Base-by-base conservation (phyloP, 92 coral and sea anemone species). In the Zoanthus gigantus region DNA sequence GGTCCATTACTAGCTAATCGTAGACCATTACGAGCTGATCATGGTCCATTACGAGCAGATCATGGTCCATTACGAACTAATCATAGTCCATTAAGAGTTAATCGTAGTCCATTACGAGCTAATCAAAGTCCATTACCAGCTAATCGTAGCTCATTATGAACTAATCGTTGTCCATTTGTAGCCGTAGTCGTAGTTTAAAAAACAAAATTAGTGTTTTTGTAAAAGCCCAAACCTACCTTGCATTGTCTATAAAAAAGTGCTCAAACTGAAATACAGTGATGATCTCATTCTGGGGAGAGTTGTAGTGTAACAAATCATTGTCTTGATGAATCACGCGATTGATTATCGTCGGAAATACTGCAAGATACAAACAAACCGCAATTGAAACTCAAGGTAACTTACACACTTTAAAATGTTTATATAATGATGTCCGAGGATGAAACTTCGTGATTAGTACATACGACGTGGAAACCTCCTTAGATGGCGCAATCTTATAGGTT, bases 261-360 rank as follows among this genome's bases (percentile, higher is more conserved):
- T 96, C 98, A 78, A 96, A 97, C 87, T 97, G 99, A 78, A 93
- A 97, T n/a, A 97, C 95, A 17, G 94, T 87, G 3, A 97, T 87
- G 42, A 95, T 86, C 31, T 96, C 95, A 67, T 95, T 94, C 66
- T 91, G 92, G n/a, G 90, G 92, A 0, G 89, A 71, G 77, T 73
- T 88, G 61, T 87, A 86, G 28, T 92, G 86, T 29, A 92, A 71
- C 13, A 97, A 72, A 60, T 93, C 94, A 42, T 88, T 92, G 78
- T 97, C 96, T 79, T 97, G 98, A 67, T 93, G 92, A 5, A 95
- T 84, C 10, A 97, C 86, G 17, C 99, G 96, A 17, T 93, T 90
- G 80, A 94, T 87, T 56, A 97, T 97, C 73, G 95, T 92, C 2
- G 99, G 98, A 69, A 95, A 97, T 16, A 97, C 99, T 97, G 89